Percentiles rank a stretch among this genome's conserved stretches.
phyloP scores from a whole-genome alignment of 2,113 vertebrate species.

The Apus apus region DNA sequence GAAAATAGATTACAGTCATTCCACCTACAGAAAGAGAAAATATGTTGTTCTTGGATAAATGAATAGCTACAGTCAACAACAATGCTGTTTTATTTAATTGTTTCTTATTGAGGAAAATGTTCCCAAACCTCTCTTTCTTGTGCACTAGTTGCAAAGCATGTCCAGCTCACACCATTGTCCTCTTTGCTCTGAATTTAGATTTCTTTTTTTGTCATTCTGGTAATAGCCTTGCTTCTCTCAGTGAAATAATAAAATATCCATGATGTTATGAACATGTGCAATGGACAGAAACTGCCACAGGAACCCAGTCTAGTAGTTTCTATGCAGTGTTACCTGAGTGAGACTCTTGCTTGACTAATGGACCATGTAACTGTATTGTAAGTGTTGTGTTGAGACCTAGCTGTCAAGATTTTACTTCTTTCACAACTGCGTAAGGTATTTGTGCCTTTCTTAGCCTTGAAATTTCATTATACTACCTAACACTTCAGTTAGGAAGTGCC shows the following conservation, averaged over 20 bases:
- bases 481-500: neutral
- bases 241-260: neutral
- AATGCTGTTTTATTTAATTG: neutral
- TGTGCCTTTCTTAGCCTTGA: slow-evolving; percentile 18
- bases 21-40: neutral
- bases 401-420: neutral
- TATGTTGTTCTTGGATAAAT: neutral
- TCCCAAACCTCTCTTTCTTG: neutral
- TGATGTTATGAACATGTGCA: neutral
- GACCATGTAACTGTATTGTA: neutral
- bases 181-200: neutral
- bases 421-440: neutral
- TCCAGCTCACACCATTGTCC: neutral
- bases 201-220: neutral
- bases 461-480: slow-evolving; percentile 27
- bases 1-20: neutral
- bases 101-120: neutral
- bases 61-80: neutral
- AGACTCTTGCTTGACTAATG: neutral
- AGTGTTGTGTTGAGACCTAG: neutral
- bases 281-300: neutral
- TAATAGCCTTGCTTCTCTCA: neutral
- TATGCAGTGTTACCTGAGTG: neutral
- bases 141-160: neutral
- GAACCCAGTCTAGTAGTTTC: neutral